Evolutionary conservation across 2,888 invertebrate species (phyloP).

Genomic region (Rhamnusium bicolor): DNA sequence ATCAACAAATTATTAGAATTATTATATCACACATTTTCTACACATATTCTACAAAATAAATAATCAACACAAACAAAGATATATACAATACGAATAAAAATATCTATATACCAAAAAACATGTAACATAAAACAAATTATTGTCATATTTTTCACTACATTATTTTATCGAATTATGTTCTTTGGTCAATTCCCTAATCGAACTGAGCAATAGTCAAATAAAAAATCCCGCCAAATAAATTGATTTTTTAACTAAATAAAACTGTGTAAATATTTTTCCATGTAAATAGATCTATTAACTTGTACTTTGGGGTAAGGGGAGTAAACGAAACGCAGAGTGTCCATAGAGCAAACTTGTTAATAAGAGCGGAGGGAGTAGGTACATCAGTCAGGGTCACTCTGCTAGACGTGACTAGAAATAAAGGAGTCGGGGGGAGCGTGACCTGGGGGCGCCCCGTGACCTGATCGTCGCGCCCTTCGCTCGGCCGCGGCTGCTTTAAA

Average conservation of each 20-base stretch:
- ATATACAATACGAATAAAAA: conserved; percentile 43
- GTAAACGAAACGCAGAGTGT: conserved; percentile 63
- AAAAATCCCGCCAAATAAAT: conserved; percentile 24
- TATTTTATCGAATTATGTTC: conserved; percentile 17
- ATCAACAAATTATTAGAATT: conserved; percentile 52
- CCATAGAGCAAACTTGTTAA: conserved; percentile 65
- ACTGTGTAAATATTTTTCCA: conserved; percentile 17
- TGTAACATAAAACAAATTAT: conserved; percentile 31
- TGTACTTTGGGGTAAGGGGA: conserved; percentile 47
- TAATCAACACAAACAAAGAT: conserved; percentile 44
- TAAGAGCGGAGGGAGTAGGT: conserved; percentile 67
- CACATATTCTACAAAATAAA: conserved; percentile 55
- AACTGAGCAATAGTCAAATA: conserved; percentile 36
- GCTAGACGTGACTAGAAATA: conserved; percentile 67
- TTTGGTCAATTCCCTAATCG: conserved; percentile 37
- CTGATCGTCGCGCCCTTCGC: conserved; percentile 58
- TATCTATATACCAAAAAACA: conserved; percentile 32
- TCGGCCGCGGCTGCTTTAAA: conserved; percentile 64
- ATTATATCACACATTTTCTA: conserved; percentile 58
- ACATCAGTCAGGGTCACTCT: conserved; percentile 69
- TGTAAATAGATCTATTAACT: conserved; percentile 54
- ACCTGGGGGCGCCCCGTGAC: conserved; percentile 64
- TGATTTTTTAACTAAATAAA: conserved; percentile 40
- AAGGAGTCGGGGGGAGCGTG: conserved; percentile 65
- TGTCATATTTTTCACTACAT: conserved; percentile 34